Base-by-base conservation (phyloP, 2,797 vertebrate genomes). In the Botia almorhae region DNA sequence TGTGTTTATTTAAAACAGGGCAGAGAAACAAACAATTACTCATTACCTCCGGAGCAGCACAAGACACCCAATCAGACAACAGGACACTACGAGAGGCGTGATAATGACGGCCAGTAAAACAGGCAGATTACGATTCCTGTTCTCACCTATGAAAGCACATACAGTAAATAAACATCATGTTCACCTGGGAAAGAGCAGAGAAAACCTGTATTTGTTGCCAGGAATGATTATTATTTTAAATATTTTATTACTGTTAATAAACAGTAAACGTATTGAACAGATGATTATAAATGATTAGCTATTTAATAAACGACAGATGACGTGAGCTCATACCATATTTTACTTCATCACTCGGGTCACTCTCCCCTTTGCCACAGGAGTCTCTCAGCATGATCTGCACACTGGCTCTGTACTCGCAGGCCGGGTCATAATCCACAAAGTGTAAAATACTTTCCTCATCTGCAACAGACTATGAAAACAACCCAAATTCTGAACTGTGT, bases 371-470 rank as follows among this genome's bases (percentile, higher is more conserved):
- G 14, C 80, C 80, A 19, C 80, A 81, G 0, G 0, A 0, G 0
- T 2, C 0, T 0, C 0, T 0, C 0, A 46, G 26, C 10, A 16
- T 1, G 17, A 36, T 12, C 65, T 16, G 46, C 10, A 81, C 73
- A 2, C 19, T 36, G 46, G 23, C 80, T 46, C 0, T 69, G 80
- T 81, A 81, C 26, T 19, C 61, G 67, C 80, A 81, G 21, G 3
- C 2, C 10, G 13, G 2, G 21, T 61, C 46, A 70, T 70, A 76
- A 0, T 11, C 0, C n/a, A 69, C 10, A 2, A 0, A 0, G 23
- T 1, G 0, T 2, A 0, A 33, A 26, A 26, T 7, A 43, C 0
- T 0, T 0, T 11, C 0, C 3, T 0, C 0, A 23, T 0, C 0
- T 0, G 0, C 0, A 36, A 0, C 3, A 33, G 0, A 7, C 67